phyloP scores from a whole-genome alignment of 2,888 invertebrate genomes.

The Hartigia nigra region DNA sequence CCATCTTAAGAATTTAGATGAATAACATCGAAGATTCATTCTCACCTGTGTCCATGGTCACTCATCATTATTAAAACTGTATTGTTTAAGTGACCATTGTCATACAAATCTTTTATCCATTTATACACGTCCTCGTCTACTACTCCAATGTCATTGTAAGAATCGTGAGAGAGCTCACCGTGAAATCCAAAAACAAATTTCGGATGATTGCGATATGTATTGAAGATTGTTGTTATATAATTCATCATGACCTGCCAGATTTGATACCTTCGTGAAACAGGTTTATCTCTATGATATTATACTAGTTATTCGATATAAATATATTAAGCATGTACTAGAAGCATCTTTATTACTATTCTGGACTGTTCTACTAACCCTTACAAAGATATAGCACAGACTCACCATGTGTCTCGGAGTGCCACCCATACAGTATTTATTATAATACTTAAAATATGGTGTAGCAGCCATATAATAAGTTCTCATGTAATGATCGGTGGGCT shows the following conservation, averaged over 20 bases:
- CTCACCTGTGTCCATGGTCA: conserved; percentile 89
- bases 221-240: conserved; percentile 69
- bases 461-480: conserved; percentile 82
- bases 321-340: conserved; percentile 64
- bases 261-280: not conserved
- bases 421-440: conserved; percentile 76
- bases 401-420: conserved; percentile 80
- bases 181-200: conserved; percentile 91
- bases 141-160: conserved; percentile 81
- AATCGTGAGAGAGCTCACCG: conserved; percentile 88
- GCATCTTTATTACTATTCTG: not conserved
- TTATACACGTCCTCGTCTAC: conserved; percentile 79
- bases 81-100: conserved; percentile 76
- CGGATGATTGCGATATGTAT: conserved; percentile 75
- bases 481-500: conserved; percentile 93
- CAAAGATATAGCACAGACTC: conserved; percentile 38
- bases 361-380: not conserved
- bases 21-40: conserved; percentile 1
- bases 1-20: not conserved
- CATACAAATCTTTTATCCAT: conserved; percentile 74
- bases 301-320: not conserved
- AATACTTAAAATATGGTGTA: conserved; percentile 68
- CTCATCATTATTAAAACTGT: conserved; percentile 90
- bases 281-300: not conserved
- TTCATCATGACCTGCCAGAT: conserved; percentile 67